These are phyloP conservation scores for Nasalis larvatus DNA, from an alignment of 2,113 vertebrate species.

Conservation along the genomic window DNA sequence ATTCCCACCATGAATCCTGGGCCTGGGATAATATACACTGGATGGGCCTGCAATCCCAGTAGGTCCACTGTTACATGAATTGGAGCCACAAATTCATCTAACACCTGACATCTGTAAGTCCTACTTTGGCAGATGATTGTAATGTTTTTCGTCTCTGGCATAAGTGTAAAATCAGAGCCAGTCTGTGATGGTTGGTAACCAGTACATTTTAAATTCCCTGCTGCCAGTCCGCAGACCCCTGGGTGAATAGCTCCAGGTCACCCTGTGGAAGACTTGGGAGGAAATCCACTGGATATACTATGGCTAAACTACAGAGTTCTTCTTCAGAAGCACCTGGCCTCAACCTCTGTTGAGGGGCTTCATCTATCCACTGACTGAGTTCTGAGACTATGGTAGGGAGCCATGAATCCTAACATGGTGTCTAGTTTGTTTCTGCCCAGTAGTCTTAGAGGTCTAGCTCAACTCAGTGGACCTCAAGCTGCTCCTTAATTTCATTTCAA, in stretches of 20 bases:
- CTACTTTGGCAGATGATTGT: not conserved
- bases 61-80: not conserved
- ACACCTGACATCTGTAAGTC: not conserved
- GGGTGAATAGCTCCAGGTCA: not conserved
- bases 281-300: not conserved
- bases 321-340: not conserved
- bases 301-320: not conserved
- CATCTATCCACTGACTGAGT: not conserved
- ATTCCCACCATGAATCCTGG: not conserved
- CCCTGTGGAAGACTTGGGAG: not conserved
- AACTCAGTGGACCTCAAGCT: not conserved
- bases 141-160: not conserved
- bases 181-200: not conserved
- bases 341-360: not conserved
- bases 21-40: not conserved
- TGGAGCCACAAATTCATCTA: not conserved
- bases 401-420: not conserved
- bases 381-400: not conserved
- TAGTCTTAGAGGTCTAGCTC: not conserved
- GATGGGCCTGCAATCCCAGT: not conserved
- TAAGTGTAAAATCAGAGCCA: not conserved
- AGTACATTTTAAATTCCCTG: not conserved
- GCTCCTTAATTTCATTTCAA: not conserved
- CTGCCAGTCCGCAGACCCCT: not conserved
- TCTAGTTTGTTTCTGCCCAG: not conserved